Base-by-base conservation (phyloP, 2,888 invertebrate genomes). In the Koerneria pararmatus region DNA sequence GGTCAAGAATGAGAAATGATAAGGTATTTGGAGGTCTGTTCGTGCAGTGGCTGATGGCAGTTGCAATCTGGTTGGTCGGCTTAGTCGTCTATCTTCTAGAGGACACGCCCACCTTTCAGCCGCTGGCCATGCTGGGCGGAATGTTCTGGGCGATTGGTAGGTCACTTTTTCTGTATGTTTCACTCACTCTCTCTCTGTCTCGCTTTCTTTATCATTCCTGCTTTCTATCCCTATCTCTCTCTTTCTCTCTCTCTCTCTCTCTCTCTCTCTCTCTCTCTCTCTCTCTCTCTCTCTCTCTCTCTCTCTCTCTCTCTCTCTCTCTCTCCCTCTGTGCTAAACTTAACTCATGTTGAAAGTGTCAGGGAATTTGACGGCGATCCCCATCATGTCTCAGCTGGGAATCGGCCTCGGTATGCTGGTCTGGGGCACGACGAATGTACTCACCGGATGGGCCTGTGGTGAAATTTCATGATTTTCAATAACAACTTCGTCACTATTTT, bases 101-200 rank as follows among this genome's bases (percentile, higher is more conserved):
- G 51, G 74, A 77, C 8, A 83, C 82, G 56, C 84, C 85, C 2
- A 74, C 71, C 65, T 86, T 87, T 74, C 84, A 85, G 69, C 85
- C 86, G 1, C 71, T 86, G 0, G 85, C 84, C 3, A 85, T 86
- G 85, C 67, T 86, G 15, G 86, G 86, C 29, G 86, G 86, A 15
- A 73, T 81, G n/a, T 72, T 86, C 19, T 87, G 86, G 86, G 82
- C 84, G 54, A 82, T 85, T 67, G 86, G 86, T 85, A 73, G 60
- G 69, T 53, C 15, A 22, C 56, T 15, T 29, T 2, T 58, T 32
- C 31, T 58, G 34, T 31, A 6, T 58, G 58, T 24, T 37, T 32
- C 6, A 22, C 51, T 22, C n/a, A 24, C 11, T 51, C 24, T 6
- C 24, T 24, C 24, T 51, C 24, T 51, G 22, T 51, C 19, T 15